phyloP scores from a whole-genome alignment of 2,888 invertebrate species.

The Epistrophe eligans region DNA sequence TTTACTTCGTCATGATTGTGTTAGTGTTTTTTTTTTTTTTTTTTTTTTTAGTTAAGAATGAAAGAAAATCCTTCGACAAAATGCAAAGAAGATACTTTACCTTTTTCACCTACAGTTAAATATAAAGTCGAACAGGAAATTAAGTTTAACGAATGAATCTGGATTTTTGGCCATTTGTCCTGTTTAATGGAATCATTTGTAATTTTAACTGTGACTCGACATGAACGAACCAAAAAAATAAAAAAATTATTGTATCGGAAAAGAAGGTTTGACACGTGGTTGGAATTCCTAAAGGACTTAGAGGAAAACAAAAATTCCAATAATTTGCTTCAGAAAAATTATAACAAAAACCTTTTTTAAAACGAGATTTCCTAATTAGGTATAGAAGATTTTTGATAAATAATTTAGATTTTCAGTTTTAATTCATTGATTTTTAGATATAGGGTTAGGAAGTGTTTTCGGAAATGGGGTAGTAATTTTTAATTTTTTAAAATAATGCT shows the following conservation, averaged over 20 bases:
- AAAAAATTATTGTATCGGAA: constrained; percentile 33
- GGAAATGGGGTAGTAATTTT: too few species aligned
- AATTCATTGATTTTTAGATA: too few species aligned
- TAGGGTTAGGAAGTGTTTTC: too few species aligned
- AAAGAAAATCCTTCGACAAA: constrained; percentile 32
- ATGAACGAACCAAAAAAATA: constrained; percentile 15
- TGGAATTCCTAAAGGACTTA: neutral
- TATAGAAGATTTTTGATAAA: too few species aligned
- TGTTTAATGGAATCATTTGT: constrained; percentile 55
- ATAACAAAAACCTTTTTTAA: too few species aligned
- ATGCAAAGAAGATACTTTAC: constrained; percentile 18
- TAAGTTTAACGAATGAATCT: constrained; percentile 66
- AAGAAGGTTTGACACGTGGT: constrained; percentile 48
- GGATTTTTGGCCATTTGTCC: constrained; percentile 60
- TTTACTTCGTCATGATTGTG: constrained; percentile 17
- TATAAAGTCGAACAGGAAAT: constrained; percentile 57
- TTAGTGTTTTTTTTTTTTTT: constrained; percentile 1
- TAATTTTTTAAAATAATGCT: too few species aligned
- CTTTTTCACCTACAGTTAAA: constrained; percentile 12
- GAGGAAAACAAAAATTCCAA: neutral
- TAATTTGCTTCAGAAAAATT: neutral
- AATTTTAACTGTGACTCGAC: constrained; percentile 64
- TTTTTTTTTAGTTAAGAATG: neutral
- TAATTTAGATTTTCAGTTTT: too few species aligned
- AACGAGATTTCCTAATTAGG: too few species aligned